Evolutionary conservation across 2,888 invertebrate species (phyloP).

Genomic region (Philereme vetulata): DNA sequence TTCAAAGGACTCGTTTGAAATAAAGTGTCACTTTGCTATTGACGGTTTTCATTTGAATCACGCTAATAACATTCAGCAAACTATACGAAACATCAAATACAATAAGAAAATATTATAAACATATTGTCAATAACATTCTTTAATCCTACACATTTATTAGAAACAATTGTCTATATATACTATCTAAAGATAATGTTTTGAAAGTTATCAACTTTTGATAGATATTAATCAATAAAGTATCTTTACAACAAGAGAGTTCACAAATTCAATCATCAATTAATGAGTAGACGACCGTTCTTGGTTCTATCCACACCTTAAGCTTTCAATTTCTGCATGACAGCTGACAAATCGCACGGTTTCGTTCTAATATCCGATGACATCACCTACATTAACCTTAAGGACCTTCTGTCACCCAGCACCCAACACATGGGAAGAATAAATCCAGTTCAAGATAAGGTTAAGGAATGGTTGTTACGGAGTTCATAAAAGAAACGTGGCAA

Average conservation of each 20-base stretch:
- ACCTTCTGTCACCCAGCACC: slow-evolving; percentile 70
- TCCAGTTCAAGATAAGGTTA: slow-evolving; percentile 80
- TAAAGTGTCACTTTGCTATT: slow-evolving; percentile 59
- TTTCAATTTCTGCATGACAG: slow-evolving; percentile 69
- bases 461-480: slow-evolving; percentile 62
- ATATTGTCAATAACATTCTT: no score
- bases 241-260: background rate
- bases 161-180: no score
- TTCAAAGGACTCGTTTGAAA: slow-evolving; percentile 61
- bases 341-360: slow-evolving; percentile 73
- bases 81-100: no score
- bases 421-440: slow-evolving; percentile 73
- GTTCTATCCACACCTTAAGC: slow-evolving; percentile 55
- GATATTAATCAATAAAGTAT: background rate
- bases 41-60: slow-evolving; percentile 14
- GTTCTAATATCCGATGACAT: slow-evolving; percentile 78
- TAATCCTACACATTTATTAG: no score
- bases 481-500: slow-evolving; percentile 50
- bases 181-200: no score
- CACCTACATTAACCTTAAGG: slow-evolving; percentile 79
- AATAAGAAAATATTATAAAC: no score
- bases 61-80: background rate
- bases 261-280: slow-evolving; percentile 11
- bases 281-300: slow-evolving; percentile 17
- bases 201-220: no score